Base-by-base conservation (phyloP, 2,797 vertebrate genomes). In the Coranthus polyacanthus region DNA sequence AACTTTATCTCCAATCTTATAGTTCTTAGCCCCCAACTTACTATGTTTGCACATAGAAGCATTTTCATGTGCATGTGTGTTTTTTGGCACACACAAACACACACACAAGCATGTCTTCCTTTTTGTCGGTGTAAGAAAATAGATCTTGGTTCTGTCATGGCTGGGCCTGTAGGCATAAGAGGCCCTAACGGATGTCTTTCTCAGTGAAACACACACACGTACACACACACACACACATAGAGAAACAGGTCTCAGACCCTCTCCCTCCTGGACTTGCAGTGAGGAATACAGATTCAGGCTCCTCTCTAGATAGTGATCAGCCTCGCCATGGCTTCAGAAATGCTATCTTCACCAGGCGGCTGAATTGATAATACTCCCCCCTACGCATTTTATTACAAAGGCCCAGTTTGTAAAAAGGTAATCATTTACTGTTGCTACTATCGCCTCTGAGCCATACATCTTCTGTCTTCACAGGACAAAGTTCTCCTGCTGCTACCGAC, bases 321-420 rank as follows among this genome's bases (percentile, higher is more conserved):
- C 86, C 75, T 86, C 22, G 54, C 87, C 69, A 67, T 85, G 78
- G 88, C 88, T 90, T 90, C 88, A 92, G 78, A 91, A 93, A 88
- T 89, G 90, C 90, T 96, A 96, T 97, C 96, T 97, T 95, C 94
- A 95, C 94, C 92, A 90, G 95, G 95, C 94, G 94, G 71, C 94
- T 95, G 96, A 96, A 97, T 96, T 96, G 96, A 96, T 97, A 92
- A 95, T 95, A 94, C 90, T 81, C 80, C 84, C 85, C 82, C 82
- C 71, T 77, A 82, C 82, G 93, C 88, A 93, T 96, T 97, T 97
- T 96, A 96, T 97, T 97, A 94, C 94, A 96, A 96, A 96, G 94
- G 94, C 95, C 94, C 93, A 93, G 94, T 95, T 95, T 94, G 94
- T 95, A 96, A 95, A 91, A 95, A 96, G 94, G 94, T 95, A 95